Percentiles rank a stretch among this genome's conserved stretches.
phyloP scores from a whole-genome alignment of 2,113 vertebrate genomes.

The Pseudois nayaur region DNA sequence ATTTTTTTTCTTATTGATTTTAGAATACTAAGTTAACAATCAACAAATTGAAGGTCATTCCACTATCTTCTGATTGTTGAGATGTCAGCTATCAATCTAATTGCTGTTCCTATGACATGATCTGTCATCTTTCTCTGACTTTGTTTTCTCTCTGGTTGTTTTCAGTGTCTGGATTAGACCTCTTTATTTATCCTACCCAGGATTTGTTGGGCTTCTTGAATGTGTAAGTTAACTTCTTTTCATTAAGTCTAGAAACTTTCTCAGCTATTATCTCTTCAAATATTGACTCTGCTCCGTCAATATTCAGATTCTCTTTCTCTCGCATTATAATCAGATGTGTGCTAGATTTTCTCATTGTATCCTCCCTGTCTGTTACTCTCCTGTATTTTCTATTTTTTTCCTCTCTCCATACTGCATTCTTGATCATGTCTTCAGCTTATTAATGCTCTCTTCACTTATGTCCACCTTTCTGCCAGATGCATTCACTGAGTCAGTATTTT shows the following conservation, averaged over 20 bases:
- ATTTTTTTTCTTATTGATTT: background rate
- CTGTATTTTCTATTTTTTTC: background rate
- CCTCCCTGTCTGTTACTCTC: background rate
- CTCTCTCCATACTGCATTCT: background rate
- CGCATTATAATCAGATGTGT: background rate
- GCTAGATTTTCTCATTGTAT: background rate
- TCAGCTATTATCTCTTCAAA: background rate
- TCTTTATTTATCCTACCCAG: background rate
- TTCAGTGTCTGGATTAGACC: background rate
- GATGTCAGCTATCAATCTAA: background rate
- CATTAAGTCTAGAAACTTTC: background rate
- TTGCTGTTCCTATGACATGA: background rate
- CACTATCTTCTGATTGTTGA: background rate
- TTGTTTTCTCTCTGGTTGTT: background rate
- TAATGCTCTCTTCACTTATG: background rate
- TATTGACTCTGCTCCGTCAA: background rate
- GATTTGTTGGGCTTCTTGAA: background rate
- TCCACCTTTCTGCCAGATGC: background rate
- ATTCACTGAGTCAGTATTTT: background rate
- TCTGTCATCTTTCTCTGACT: background rate
- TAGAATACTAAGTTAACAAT: background rate
- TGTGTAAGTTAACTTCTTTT: background rate
- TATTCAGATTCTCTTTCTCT: background rate
- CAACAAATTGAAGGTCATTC: background rate
- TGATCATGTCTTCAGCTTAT: background rate